Evolutionary conservation across 2,113 vertebrate genomes (phyloP), one percentile per base, ranked within the genome.

Genomic region (Pipa parva): DNA sequence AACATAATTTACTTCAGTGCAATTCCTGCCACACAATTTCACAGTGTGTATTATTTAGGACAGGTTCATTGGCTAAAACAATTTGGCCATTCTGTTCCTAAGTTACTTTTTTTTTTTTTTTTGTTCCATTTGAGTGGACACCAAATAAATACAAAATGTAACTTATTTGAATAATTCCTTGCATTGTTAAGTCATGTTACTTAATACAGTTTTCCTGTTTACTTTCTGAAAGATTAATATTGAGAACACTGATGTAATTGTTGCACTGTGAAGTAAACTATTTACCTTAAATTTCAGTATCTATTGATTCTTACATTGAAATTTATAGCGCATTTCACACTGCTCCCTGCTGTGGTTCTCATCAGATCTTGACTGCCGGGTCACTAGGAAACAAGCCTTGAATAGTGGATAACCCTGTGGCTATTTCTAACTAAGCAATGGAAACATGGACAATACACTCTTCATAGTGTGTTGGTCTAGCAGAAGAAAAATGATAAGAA

Each of bases 301-400:
- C 81, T 84, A 79, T 84, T 84, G 77, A 89, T 87, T 87, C 75
- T 49, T 2, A 7, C 76, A 84, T 87, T 84, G 84, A 88, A 90
- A 90, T 90, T 85, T 86, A 87, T 85, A 82, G 85, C 81, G 76
- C 75, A 79, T 92, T 91, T 88, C 69, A 75, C 78, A 66, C 52
- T 63, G 58, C 79, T 84, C 81, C 88, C 87, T 79, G 71, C 86
- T 81, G 89, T 71, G 87, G 75, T 76, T 76, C 25, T 87, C 83
- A 80, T 87, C 82, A 85, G 81, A 79, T 81, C 72, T 77, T 81
- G 78, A 77, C 83, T 69, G 63, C 67, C 13, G 1, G 80, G 82
- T 85, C 84, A 81, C 61, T 61, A 78, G 75, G 80, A 90, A 89
- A 88, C 74, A 87, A 91, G 87, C 83, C 80, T 79, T 81, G 79